Evolutionary conservation across 2,888 invertebrate genomes (phyloP).

Genomic region (Vesta saturnalis): DNA sequence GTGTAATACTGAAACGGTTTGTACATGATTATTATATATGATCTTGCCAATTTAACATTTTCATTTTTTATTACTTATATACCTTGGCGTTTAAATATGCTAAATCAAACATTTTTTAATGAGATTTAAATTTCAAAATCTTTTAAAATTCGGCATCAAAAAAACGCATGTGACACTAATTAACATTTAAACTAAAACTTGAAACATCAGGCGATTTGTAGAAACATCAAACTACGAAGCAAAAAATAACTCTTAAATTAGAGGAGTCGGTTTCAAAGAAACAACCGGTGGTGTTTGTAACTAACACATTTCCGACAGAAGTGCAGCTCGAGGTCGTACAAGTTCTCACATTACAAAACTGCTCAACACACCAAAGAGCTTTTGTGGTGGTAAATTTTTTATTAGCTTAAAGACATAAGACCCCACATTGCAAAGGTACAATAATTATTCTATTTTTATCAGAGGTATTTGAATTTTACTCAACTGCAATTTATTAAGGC

Average conservation of each 20-base stretch:
- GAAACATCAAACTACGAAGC: slow-evolving; percentile 41
- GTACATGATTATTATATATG: no score
- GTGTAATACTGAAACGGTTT: no score
- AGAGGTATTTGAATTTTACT: no score
- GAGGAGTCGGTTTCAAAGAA: slow-evolving; percentile 52
- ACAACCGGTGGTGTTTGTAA: slow-evolving; percentile 39
- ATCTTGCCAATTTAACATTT: no score
- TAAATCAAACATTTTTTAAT: no score
- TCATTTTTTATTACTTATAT: no score
- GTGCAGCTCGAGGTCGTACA: slow-evolving; percentile 35
- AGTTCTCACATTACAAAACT: slow-evolving; percentile 34
- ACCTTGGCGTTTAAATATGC: no score
- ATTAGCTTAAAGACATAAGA: neutral
- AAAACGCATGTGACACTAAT: slow-evolving; percentile 52
- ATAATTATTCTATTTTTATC: no score
- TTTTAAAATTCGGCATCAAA: slow-evolving; percentile 9
- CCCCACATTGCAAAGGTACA: neutral
- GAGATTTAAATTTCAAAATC: slow-evolving; percentile 5
- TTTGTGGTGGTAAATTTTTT: slow-evolving; percentile 1
- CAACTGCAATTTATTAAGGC: no score
- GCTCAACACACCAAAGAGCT: slow-evolving; percentile 19
- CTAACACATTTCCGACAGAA: slow-evolving; percentile 44
- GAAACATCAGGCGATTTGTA: slow-evolving; percentile 53
- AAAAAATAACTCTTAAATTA: slow-evolving; percentile 51
- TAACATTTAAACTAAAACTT: slow-evolving; percentile 49